A percentile compares a stretch with the other conserved stretches of the same genome.
phyloP scores from a whole-genome alignment of 2,888 invertebrate genomes.

The Mylabris sibirica region DNA sequence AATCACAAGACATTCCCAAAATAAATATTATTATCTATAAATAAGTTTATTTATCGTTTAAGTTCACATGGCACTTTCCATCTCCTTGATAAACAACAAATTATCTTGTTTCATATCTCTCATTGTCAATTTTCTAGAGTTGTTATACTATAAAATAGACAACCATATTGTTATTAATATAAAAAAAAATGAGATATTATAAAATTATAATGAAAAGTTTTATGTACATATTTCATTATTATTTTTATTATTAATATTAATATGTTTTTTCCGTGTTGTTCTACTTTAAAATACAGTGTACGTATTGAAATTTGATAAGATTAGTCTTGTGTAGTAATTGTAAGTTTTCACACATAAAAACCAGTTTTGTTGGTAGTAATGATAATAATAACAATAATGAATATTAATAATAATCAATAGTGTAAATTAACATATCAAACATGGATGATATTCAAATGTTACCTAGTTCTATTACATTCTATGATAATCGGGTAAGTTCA shows the following conservation, averaged over 20 bases:
- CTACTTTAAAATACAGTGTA: neutral
- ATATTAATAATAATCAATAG: neutral
- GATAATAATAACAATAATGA: neutral
- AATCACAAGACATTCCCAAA: neutral
- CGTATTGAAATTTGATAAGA: slow-evolving; percentile 4
- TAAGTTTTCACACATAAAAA: neutral
- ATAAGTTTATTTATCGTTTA: neutral
- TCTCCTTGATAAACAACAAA: neutral
- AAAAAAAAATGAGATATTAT: too few species aligned
- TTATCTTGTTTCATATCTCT: neutral
- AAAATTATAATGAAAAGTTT: neutral
- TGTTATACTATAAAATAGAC: neutral
- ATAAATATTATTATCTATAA: neutral
- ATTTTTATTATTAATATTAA: too few species aligned
- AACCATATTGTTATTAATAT: too few species aligned
- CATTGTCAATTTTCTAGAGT: neutral
- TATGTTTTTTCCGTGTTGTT: neutral
- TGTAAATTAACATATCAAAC: slow-evolving; percentile 2
- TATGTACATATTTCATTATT: neutral
- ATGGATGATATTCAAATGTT: slow-evolving; percentile 47
- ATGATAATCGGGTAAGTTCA: slow-evolving; percentile 50
- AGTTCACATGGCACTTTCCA: neutral
- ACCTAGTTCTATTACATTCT: slow-evolving; percentile 51
- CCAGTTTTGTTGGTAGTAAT: neutral
- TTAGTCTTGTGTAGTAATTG: neutral